Percentiles rank a stretch among this genome's conserved stretches.
These are phyloP conservation scores for Pristionchus japonicus DNA, from an alignment of 2,888 invertebrate genomes.

Conservation along the genomic window DNA sequence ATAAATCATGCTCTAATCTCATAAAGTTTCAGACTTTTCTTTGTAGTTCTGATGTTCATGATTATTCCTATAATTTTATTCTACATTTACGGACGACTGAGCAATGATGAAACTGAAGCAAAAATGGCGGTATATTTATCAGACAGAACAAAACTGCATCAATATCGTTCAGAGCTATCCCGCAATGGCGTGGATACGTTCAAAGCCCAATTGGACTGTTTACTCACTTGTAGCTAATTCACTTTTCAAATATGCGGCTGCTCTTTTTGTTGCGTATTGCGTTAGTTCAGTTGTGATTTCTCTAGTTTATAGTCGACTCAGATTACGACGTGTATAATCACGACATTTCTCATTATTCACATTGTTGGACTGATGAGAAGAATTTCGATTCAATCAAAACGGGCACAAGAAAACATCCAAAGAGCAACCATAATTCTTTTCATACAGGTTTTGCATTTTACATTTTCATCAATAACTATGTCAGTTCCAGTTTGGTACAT, in stretches of 20 bases:
- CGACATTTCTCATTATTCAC: neutral
- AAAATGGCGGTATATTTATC: neutral
- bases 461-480: neutral
- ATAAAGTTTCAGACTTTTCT: neutral
- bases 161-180: neutral
- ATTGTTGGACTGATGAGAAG: neutral
- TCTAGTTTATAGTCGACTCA: neutral
- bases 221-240: neutral
- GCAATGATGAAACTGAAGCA: neutral
- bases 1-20: neutral
- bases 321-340: neutral
- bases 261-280: neutral
- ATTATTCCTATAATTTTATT: neutral
- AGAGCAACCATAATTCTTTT: neutral
- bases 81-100: neutral
- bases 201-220: neutral
- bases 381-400: neutral
- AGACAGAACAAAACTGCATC: neutral
- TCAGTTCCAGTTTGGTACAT: neutral
- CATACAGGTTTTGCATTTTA: neutral
- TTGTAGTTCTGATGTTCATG: neutral
- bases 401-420: neutral
- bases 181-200: neutral
- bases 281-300: neutral
- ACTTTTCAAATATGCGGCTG: neutral